Percentiles rank a stretch among this genome's conserved stretches.
Conservation (phyloP, 2,797 vertebrate species). For the Danio aesculapii region DNA sequence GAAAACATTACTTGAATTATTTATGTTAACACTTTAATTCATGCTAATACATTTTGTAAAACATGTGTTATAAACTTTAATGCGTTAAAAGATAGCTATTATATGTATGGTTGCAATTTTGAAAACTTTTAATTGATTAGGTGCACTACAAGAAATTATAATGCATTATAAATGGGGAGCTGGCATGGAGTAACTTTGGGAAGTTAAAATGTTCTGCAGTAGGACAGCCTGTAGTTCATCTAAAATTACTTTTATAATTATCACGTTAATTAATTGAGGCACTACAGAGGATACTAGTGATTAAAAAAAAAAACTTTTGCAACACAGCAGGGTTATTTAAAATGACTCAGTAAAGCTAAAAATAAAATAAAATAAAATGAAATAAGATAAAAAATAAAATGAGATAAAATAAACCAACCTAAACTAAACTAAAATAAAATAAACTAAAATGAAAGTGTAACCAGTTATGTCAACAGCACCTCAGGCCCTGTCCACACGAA, state of each 20-base stretch:
- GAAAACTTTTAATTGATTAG: neutral
- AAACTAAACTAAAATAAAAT: no score
- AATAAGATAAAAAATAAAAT: no score
- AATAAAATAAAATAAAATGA: no score
- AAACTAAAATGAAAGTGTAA: no score
- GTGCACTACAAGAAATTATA: neutral
- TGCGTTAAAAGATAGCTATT: neutral
- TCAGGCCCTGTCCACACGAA: no score
- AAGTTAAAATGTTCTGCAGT: neutral
- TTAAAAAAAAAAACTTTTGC: neutral
- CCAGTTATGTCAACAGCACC: no score
- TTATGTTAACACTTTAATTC: neutral
- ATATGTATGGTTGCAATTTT: constrained; percentile 3
- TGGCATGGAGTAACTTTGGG: neutral
- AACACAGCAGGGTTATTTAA: neutral
- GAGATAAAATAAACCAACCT: no score
- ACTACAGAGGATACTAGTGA: neutral
- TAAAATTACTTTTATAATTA: neutral
- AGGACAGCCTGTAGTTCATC: neutral
- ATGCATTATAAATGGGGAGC: neutral
- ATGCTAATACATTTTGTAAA: neutral
- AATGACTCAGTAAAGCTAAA: no score
- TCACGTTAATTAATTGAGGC: neutral
- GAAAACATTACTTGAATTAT: neutral
- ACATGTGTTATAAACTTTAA: neutral